phyloP scores from a whole-genome alignment of 2,113 vertebrate species.

The Plecotus auritus region DNA sequence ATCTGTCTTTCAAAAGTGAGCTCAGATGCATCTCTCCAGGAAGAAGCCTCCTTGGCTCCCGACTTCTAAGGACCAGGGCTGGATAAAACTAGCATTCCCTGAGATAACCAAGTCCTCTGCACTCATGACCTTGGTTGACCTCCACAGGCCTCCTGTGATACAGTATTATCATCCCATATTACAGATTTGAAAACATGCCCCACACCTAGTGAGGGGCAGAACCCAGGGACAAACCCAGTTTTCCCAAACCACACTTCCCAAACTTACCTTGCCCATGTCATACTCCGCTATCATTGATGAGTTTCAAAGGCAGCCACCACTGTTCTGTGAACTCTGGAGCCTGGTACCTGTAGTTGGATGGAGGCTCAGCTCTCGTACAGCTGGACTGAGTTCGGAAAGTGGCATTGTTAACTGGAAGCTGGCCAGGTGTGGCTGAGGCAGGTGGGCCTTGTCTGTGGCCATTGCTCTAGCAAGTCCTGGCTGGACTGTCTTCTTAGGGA shows the following conservation, averaged over 20 bases:
- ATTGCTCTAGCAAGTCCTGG: background rate
- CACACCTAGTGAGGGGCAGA: background rate
- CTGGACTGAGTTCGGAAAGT: background rate
- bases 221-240: background rate
- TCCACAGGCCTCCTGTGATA: background rate
- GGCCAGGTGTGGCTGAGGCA: background rate
- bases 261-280: rapidly evolving
- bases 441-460: background rate
- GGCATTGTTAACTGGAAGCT: background rate
- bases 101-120: background rate
- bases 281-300: background rate
- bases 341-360: rapidly evolving
- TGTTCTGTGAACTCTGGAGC: background rate
- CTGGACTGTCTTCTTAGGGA: background rate
- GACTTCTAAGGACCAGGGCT: background rate
- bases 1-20: background rate
- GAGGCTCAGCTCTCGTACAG: background rate
- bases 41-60: rapidly evolving
- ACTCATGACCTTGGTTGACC: background rate
- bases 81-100: background rate
- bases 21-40: background rate
- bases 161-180: no score
- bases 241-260: background rate
- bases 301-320: background rate
- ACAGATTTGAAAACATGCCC: background rate